A percentile compares a stretch with the other conserved stretches of the same genome.
These are phyloP conservation scores for Champsocephalus esox DNA, from an alignment of 2,797 vertebrate genomes.

Conservation along the genomic window DNA sequence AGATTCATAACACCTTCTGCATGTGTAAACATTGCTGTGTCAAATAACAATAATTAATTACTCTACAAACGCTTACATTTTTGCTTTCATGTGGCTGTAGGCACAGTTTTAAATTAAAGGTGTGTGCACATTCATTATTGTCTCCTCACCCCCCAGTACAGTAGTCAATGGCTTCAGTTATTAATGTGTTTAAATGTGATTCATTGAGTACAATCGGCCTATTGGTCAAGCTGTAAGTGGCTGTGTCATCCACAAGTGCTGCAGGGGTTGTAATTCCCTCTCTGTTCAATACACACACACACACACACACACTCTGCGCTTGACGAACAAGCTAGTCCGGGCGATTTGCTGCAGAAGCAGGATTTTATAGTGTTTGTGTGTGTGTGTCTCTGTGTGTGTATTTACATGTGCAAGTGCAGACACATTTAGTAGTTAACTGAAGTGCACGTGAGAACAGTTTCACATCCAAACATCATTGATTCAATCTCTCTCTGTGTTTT, in stretches of 20 bases:
- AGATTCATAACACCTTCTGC: constrained; percentile 10
- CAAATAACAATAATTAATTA: constrained; percentile 36
- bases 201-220: constrained; percentile 67
- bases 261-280: constrained; percentile 62
- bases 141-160: constrained; percentile 11
- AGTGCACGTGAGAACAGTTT: constrained; percentile 16
- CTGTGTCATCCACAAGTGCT: constrained; percentile 66
- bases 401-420: constrained; percentile 6
- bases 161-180: constrained; percentile 51
- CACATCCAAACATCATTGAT: constrained; percentile 31
- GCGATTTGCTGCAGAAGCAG: constrained; percentile 50
- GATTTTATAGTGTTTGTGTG: neutral
- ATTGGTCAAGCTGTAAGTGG: constrained; percentile 71
- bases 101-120: constrained; percentile 47
- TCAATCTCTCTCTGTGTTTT: constrained; percentile 37
- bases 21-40: constrained; percentile 26
- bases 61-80: constrained; percentile 3
- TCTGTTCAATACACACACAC: constrained; percentile 58
- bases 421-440: constrained; percentile 24
- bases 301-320: constrained; percentile 16
- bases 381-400: neutral
- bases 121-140: constrained; percentile 32
- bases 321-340: constrained; percentile 63
- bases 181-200: constrained; percentile 72
- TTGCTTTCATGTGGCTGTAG: constrained; percentile 21